Evolutionary conservation across 2,797 vertebrate genomes (phyloP).

Genomic region (Hypotaenidia philippensis): DNA sequence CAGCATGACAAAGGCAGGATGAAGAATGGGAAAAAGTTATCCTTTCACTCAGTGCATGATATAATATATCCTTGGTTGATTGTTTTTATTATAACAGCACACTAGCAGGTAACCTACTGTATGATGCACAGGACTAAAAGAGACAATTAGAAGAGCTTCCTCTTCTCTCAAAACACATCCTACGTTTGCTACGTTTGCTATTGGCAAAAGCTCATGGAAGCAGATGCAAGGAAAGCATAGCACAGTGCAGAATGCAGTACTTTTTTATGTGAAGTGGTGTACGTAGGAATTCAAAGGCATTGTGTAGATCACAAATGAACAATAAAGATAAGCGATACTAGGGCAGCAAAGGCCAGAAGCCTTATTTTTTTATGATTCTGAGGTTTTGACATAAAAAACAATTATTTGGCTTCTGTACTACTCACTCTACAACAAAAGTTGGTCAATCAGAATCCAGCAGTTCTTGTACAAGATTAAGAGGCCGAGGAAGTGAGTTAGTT

Average conservation of each 20-base stretch:
- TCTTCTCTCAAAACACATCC: background rate
- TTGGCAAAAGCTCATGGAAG: background rate
- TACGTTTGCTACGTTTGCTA: background rate
- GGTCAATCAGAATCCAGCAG: background rate
- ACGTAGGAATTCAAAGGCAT: background rate
- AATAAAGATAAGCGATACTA: slow-evolving; percentile 27
- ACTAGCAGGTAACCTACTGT: background rate
- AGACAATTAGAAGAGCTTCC: background rate
- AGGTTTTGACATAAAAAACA: background rate
- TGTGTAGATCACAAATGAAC: background rate
- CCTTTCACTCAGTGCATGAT: background rate
- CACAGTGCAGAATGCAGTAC: background rate
- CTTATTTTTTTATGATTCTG: slow-evolving; percentile 8
- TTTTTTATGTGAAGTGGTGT: background rate
- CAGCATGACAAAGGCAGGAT: background rate
- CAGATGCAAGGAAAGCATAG: background rate
- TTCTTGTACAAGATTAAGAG: slow-evolving; percentile 25
- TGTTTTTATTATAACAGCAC: background rate
- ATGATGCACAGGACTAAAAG: background rate
- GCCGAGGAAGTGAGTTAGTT: slow-evolving; percentile 54
- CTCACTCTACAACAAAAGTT: background rate
- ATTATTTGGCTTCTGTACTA: background rate
- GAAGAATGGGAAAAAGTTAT: background rate
- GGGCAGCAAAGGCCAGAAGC: slow-evolving; percentile 7
- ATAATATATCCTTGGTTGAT: background rate